A percentile compares a stretch with the other conserved stretches of the same genome.
Evolutionary conservation across 2,888 invertebrate genomes (phyloP).

Genomic region (Drosophila imparisetae): DNA sequence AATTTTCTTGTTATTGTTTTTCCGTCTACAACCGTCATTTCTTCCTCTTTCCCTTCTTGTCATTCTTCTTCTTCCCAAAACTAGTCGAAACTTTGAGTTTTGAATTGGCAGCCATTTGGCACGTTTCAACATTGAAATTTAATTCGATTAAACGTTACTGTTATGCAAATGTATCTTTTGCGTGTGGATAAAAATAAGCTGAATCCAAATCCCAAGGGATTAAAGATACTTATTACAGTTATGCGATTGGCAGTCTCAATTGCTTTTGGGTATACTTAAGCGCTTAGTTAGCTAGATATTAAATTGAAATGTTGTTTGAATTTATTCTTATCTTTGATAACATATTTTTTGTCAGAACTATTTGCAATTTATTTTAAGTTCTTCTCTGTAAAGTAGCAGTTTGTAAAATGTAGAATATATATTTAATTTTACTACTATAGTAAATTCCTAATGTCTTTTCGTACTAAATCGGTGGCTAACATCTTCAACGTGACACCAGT

Average conservation of each 20-base stretch:
- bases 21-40: neutral
- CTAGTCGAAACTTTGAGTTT: conserved; percentile 37
- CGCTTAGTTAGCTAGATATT: neutral
- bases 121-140: conserved; percentile 38
- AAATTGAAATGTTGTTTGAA: neutral
- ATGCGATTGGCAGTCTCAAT: conserved; percentile 12
- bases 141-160: conserved; percentile 42
- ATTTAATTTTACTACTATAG: neutral
- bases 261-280: neutral
- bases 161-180: conserved; percentile 47
- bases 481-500: neutral
- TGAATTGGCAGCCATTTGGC: conserved; percentile 41
- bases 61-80: neutral
- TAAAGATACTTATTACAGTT: conserved; percentile 11
- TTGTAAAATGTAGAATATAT: neutral
- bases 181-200: conserved; percentile 7
- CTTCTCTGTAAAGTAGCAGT: neutral
- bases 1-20: conserved; percentile 12
- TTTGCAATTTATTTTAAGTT: neutral
- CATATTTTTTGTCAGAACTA: neutral
- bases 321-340: neutral
- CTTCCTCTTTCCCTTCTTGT: neutral
- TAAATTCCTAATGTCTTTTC: neutral
- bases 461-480: neutral
- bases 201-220: conserved; percentile 25